Evolutionary conservation across 2,113 vertebrate species (phyloP).

Genomic region (Takifugu flavidus): DNA sequence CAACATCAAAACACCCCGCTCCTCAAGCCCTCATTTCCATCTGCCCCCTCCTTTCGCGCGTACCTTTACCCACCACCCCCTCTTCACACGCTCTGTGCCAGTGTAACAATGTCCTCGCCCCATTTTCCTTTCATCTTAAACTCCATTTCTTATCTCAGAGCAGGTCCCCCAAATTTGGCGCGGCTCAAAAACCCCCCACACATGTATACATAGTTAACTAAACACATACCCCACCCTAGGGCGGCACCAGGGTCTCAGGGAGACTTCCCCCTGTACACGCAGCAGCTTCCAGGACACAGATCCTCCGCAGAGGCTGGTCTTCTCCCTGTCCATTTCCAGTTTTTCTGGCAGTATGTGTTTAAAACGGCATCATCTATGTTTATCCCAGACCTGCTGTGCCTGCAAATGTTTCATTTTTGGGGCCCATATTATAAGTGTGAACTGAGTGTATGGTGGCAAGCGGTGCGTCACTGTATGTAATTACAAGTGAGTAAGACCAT

Average conservation of each 20-base stretch:
- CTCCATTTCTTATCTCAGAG: slow-evolving; percentile 53
- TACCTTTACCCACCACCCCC: slow-evolving; percentile 4
- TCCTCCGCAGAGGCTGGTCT: slow-evolving; percentile 12
- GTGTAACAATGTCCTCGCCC: slow-evolving; percentile 43
- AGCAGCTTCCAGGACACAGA: slow-evolving; percentile 24
- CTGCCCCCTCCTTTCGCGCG: slow-evolving; percentile 14
- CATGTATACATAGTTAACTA: slow-evolving; percentile 39
- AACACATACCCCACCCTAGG: slow-evolving; percentile 49
- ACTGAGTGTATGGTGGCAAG: slow-evolving; percentile 36
- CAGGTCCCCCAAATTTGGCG: slow-evolving; percentile 40
- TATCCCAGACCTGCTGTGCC: slow-evolving; percentile 37
- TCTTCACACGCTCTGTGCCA: slow-evolving; percentile 39
- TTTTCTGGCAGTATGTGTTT: slow-evolving; percentile 17
- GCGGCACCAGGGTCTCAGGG: slow-evolving; percentile 27
- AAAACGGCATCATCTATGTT: slow-evolving; percentile 43
- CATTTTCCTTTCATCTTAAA: slow-evolving; percentile 66
- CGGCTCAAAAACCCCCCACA: slow-evolving; percentile 33
- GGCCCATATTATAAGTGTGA: slow-evolving; percentile 35
- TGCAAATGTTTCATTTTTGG: slow-evolving; percentile 43
- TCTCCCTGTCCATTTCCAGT: slow-evolving; percentile 21
- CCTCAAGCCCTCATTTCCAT: slow-evolving; percentile 5
- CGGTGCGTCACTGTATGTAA: slow-evolving; percentile 58
- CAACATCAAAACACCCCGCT: slow-evolving; percentile 50
- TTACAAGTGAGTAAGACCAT: slow-evolving; percentile 40
- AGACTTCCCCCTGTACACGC: slow-evolving; percentile 27